Conservation (phyloP, 2,113 vertebrate species). For the Pogona vitticeps region DNA sequence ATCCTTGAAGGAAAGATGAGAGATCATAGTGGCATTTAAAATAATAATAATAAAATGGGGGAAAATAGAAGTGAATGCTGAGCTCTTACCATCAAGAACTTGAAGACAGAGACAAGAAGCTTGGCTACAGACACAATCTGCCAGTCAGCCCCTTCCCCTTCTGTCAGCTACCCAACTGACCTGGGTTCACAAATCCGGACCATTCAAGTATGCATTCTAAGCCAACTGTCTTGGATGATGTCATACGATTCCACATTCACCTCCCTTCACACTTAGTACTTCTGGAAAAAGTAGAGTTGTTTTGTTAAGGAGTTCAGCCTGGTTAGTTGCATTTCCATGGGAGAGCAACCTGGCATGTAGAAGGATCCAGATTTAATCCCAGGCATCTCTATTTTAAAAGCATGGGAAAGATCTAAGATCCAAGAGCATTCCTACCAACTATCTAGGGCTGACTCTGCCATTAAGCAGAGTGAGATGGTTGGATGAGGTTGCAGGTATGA, state of each 20-base stretch:
- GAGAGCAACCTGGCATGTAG: not conserved
- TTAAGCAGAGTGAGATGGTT: too few relatives aligned
- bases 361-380: not conserved
- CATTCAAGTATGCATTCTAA: constrained; percentile 1
- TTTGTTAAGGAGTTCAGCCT: not conserved
- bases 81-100: constrained; percentile 5
- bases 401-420: not conserved
- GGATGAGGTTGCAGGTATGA: too few relatives aligned
- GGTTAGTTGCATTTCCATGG: not conserved
- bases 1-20: not conserved
- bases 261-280: not conserved
- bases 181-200: not conserved
- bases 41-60: not conserved
- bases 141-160: not conserved
- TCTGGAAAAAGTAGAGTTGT: not conserved
- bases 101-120: not conserved
- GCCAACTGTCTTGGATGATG: constrained; percentile 9
- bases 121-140: not conserved
- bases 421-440: not conserved
- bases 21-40: not conserved
- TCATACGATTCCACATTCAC: not conserved
- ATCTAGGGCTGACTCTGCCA: too few relatives aligned
- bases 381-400: not conserved
- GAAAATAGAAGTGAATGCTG: not conserved
- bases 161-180: not conserved